Percentiles rank a stretch among this genome's conserved stretches.
Evolutionary conservation across 1,140 invertebrate genomes (phyloP).

Genomic region (Araneus ventricosus): DNA sequence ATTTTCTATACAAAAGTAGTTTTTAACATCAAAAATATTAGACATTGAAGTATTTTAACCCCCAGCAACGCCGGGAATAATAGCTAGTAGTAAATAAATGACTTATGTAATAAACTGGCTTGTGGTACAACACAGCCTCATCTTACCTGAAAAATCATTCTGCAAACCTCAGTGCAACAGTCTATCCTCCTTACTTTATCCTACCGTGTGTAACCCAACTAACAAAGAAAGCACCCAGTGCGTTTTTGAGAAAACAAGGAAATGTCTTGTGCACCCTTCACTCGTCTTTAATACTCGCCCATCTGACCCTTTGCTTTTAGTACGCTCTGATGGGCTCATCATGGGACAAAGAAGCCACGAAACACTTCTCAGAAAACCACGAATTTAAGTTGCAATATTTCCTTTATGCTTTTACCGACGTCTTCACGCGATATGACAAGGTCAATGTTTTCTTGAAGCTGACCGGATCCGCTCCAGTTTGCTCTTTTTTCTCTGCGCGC

Average conservation of each 20-base stretch:
- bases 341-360: neutral
- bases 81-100: too few species aligned
- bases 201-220: neutral
- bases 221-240: neutral
- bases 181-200: neutral
- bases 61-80: too few species aligned
- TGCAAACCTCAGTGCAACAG: neutral
- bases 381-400: neutral
- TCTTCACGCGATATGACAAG: constrained; percentile 29
- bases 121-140: too few species aligned
- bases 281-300: neutral
- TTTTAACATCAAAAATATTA: too few species aligned
- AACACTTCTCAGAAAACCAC: neutral
- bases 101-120: too few species aligned
- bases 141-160: constrained; percentile 23
- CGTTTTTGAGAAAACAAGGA: neutral
- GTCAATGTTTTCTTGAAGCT: constrained; percentile 58
- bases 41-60: too few species aligned
- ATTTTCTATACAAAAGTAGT: too few species aligned
- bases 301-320: constrained; percentile 2
- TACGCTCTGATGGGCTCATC: neutral
- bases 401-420: neutral
- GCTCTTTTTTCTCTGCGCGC: neutral
- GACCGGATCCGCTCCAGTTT: constrained; percentile 66
- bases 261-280: neutral